Evolutionary conservation across 2,113 vertebrate species (phyloP).

Genomic region (Clarias gariepinus): DNA sequence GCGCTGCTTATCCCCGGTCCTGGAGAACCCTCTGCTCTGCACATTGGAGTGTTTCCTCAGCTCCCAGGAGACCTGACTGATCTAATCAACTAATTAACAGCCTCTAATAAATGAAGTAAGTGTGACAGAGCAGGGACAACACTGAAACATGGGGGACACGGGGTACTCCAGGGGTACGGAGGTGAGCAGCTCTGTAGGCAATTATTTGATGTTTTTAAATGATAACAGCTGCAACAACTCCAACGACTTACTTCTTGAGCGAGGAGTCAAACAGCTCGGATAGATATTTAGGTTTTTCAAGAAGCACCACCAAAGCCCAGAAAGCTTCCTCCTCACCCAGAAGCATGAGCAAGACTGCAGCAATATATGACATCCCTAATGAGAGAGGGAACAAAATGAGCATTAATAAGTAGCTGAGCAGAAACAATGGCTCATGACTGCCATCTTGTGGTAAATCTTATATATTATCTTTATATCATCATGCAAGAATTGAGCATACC

Average conservation of each 20-base stretch:
- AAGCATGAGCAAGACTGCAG: constrained; percentile 75
- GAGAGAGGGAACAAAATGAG: constrained; percentile 11
- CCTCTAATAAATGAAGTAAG: too few species aligned
- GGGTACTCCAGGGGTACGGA: too few species aligned
- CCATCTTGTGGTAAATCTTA: constrained; percentile 32
- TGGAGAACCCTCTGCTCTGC: too few species aligned
- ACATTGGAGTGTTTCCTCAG: too few species aligned
- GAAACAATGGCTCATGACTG: not conserved
- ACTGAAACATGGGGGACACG: too few species aligned
- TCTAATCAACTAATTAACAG: too few species aligned
- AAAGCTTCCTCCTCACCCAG: constrained; percentile 74
- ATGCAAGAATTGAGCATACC: not conserved
- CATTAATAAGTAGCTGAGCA: not conserved
- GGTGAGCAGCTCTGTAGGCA: not conserved
- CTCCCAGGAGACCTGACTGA: too few species aligned
- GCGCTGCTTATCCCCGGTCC: too few species aligned
- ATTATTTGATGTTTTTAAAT: not conserved
- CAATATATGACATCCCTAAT: constrained; percentile 75
- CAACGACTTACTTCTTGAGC: constrained; percentile 65
- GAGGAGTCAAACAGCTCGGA: constrained; percentile 68
- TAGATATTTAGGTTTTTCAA: constrained; percentile 71
- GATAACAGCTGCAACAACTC: not conserved
- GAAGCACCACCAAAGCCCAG: constrained; percentile 70
- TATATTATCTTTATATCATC: not conserved
- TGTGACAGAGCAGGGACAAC: too few species aligned